Evolutionary conservation across 2,888 invertebrate genomes (phyloP).

Genomic region (Orchesella flavescens): DNA sequence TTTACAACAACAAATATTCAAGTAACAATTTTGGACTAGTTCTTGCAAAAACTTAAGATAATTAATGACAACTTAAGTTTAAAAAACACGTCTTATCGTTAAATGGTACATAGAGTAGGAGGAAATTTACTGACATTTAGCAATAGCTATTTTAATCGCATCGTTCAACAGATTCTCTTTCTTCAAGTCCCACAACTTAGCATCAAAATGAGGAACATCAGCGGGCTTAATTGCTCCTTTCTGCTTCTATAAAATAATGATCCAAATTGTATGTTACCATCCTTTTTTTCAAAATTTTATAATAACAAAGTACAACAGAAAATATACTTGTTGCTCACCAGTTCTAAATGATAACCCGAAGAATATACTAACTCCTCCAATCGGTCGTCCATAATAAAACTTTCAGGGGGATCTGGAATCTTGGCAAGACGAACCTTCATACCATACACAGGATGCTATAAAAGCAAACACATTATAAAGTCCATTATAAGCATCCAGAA

Average conservation of each 20-base stretch:
- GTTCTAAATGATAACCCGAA: background rate
- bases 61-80: too few species aligned
- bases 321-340: constrained; percentile 25
- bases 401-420: background rate
- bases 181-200: constrained; percentile 33
- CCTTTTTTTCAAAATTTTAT: too few species aligned
- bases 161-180: constrained; percentile 13
- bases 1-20: too few species aligned
- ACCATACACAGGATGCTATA: constrained; percentile 26
- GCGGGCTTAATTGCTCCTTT: background rate
- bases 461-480: background rate
- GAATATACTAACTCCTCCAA: constrained; percentile 4
- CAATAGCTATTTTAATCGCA: background rate
- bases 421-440: constrained; percentile 7
- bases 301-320: too few species aligned
- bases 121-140: too few species aligned
- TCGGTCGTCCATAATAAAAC: background rate
- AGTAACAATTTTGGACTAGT: too few species aligned
- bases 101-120: too few species aligned
- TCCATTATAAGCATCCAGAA: background rate
- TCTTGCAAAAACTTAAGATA: too few species aligned
- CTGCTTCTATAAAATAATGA: background rate
- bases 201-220: background rate
- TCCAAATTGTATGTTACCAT: background rate
- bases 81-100: too few species aligned